Base-by-base conservation (phyloP, 2,113 vertebrate species). In the Cyanistes caeruleus region DNA sequence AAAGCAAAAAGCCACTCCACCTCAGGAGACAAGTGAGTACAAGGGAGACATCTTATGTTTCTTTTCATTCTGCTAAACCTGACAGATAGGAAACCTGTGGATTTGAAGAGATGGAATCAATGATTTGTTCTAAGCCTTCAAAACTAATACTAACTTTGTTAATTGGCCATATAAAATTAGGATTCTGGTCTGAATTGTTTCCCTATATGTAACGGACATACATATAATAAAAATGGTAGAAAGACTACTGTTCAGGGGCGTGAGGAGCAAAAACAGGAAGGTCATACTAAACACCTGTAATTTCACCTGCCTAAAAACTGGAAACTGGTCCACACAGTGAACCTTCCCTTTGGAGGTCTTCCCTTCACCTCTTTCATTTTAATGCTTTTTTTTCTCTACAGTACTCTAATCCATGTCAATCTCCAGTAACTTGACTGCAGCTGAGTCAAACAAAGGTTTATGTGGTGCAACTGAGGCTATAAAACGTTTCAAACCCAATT, bases 21-120 rank as follows among this genome's bases (percentile, higher is more conserved):
- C 1, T 1, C 11, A 33, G n/a, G 3, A 73, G 53, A 64, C 21
- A 53, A 62, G 4, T 13, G 21, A 92, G 13, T 24, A 55, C 0
- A 0, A 89, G 18, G 21, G 27, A 75, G 19, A 35, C 2, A 51
- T 41, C 4, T 44, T 49, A 24, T 16, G 7, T 25, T 92, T 68
- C 15, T 7, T 58, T 89, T 55, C 39, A 20, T 11, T 77, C 24
- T 63, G 9, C 46, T 79, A 83, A 91, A 55, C 13, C 43, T 56
- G 41, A 17, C 13, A 76, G 37, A 33, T 12, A 62, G 15, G 10
- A 93, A 82, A 76, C 15, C 10, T 7, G 6, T 8, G 10, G 18
- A 69, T 80, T 33, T 94, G 35, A 84, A 52, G 70, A 41, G 15
- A 31, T 4, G 5, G 27, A 5, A 86, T 6, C 5, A 77, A 75